A percentile compares a stretch with the other conserved stretches of the same genome.
phyloP scores from a whole-genome alignment of 2,113 vertebrate genomes.

The Gasterosteus nipponicus region DNA sequence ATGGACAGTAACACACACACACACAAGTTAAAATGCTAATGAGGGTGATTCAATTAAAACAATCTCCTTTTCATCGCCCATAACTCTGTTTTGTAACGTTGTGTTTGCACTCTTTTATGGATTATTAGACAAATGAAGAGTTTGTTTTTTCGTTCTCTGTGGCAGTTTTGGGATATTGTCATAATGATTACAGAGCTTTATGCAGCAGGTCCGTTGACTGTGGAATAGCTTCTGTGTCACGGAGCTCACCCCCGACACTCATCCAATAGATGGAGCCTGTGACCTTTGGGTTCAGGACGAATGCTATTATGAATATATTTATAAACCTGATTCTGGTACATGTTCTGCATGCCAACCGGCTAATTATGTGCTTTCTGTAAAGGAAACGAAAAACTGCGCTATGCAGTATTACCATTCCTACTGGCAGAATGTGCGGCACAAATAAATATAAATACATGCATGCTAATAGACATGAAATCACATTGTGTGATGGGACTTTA shows the following conservation, averaged over 20 bases:
- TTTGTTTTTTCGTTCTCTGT: slow-evolving; percentile 42
- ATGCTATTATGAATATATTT: slow-evolving; percentile 39
- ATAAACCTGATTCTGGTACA: slow-evolving; percentile 29
- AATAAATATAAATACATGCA: slow-evolving; percentile 21
- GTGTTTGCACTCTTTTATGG: slow-evolving; percentile 60
- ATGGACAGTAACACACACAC: slow-evolving; percentile 43
- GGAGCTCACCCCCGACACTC: slow-evolving; percentile 14
- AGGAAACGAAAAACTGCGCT: slow-evolving; percentile 31
- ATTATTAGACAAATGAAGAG: slow-evolving; percentile 62
- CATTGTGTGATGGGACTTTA: slow-evolving; percentile 10
- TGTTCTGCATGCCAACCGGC: slow-evolving; percentile 21
- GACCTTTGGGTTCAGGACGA: slow-evolving; percentile 50
- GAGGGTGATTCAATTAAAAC: slow-evolving; percentile 69
- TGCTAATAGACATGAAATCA: slow-evolving; percentile 23
- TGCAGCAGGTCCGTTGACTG: slow-evolving; percentile 58
- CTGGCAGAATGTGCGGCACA: slow-evolving; percentile 9
- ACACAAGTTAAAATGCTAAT: slow-evolving; percentile 73
- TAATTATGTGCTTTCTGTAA: slow-evolving; percentile 34
- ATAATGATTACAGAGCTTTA: slow-evolving; percentile 60
- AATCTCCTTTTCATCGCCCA: slow-evolving; percentile 53
- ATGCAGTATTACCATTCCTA: slow-evolving; percentile 12
- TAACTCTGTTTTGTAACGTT: slow-evolving; percentile 59
- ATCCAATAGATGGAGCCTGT: slow-evolving; percentile 51
- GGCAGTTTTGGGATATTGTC: slow-evolving; percentile 61
- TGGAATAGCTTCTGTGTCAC: slow-evolving; percentile 57